Percentiles rank a stretch among this genome's conserved stretches.
Evolutionary conservation across 2,113 vertebrate species (phyloP).

Genomic region (Pogonocichla stellata): DNA sequence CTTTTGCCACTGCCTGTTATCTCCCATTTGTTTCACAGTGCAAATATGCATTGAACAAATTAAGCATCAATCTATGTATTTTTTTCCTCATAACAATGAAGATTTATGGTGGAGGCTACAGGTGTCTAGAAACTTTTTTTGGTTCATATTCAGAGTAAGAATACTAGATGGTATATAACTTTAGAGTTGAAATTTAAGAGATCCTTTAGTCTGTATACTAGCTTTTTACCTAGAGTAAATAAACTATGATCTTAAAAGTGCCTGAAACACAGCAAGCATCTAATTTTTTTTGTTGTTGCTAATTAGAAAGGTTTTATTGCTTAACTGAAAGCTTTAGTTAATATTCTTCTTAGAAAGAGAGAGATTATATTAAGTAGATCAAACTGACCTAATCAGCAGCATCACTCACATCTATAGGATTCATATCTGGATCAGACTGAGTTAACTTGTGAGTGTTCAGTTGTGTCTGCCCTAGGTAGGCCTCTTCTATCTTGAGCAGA

Average conservation of each 20-base stretch:
- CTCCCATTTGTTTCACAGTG: slow-evolving; percentile 69
- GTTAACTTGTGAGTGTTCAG: neutral
- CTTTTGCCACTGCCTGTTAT: slow-evolving; percentile 72
- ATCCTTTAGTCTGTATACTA: slow-evolving; percentile 84
- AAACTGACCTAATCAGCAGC: neutral
- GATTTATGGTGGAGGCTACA: slow-evolving; percentile 71
- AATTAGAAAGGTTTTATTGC: slow-evolving; percentile 4
- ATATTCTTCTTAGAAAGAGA: neutral
- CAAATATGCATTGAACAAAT: slow-evolving; percentile 76
- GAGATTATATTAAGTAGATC: neutral
- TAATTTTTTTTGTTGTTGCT: slow-evolving; percentile 68
- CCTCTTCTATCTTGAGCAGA: neutral
- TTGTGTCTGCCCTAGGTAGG: neutral
- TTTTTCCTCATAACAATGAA: slow-evolving; percentile 64
- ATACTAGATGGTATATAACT: slow-evolving; percentile 78
- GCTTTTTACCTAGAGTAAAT: slow-evolving; percentile 87
- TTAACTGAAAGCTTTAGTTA: slow-evolving; percentile 4
- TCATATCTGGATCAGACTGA: neutral
- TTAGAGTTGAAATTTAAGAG: slow-evolving; percentile 82
- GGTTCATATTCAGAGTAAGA: slow-evolving; percentile 73
- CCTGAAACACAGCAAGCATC: slow-evolving; percentile 79
- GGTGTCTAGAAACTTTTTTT: slow-evolving; percentile 62
- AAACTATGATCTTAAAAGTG: slow-evolving; percentile 91
- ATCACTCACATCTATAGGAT: neutral
- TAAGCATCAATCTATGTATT: slow-evolving; percentile 48